Evolutionary conservation across 2,797 vertebrate genomes (phyloP).

Genomic region (Syndactyla subalaris): DNA sequence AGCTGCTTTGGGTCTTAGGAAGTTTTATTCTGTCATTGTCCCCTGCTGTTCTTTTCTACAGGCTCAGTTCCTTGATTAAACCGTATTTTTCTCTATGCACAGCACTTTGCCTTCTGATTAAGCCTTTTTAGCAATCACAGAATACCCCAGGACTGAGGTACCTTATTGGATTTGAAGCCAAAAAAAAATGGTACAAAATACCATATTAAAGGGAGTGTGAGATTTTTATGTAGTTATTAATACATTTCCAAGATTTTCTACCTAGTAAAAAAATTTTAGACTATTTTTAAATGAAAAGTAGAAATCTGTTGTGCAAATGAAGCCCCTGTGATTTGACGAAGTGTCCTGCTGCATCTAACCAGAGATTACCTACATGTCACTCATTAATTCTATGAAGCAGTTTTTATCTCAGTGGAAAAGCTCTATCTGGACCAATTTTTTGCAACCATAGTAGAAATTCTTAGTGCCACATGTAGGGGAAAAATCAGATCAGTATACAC

Average conservation of each 20-base stretch:
- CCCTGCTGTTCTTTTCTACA: not conserved
- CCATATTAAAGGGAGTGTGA: not conserved
- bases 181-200: not conserved
- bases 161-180: not conserved
- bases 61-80: constrained; percentile 8
- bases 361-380: fast-evolving
- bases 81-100: not conserved
- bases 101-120: not conserved
- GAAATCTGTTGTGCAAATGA: fast-evolving
- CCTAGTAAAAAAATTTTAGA: not conserved
- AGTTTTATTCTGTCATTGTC: not conserved
- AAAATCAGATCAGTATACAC: not conserved
- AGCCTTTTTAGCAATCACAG: not conserved
- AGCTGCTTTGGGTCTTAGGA: not conserved
- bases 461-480: fast-evolving
- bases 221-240: not conserved
- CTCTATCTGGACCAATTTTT: not conserved
- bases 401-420: not conserved
- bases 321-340: not conserved
- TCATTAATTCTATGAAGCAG: not conserved
- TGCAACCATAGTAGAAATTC: not conserved
- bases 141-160: not conserved
- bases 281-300: not conserved
- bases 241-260: not conserved
- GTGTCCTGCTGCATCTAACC: not conserved